Base-by-base conservation (phyloP, 2,888 invertebrate genomes). In the Bellardia pandia region DNA sequence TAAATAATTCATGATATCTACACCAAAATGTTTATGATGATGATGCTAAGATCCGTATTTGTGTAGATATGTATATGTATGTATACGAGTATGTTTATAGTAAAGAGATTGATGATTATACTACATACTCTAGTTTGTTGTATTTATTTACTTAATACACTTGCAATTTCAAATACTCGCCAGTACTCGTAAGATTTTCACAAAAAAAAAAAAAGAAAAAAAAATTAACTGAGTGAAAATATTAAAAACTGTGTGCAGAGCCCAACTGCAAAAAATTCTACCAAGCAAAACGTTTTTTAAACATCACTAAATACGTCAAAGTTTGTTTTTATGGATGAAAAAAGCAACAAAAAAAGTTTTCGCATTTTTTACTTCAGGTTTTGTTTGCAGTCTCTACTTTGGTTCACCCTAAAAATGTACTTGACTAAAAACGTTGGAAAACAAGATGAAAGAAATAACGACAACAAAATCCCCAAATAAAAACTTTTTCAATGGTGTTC, bases 1-100 rank as follows among this genome's bases (percentile, higher is more conserved):
- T 93, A 93, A 93, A 93, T 93, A 93, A 93, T 93, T 93, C 92
- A 93, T 93, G 91, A 91, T 86, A 92, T 90, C 90, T 90, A 89
- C 80, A 90, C 42, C 42, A 37, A 77, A 86, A 85, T 66, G 79
- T 45, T 79, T 48, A 86, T 69, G 86, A 89, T 88, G 69, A 68
- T 75, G 85, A 84, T 85, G 75, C 4, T 37, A 89, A 91, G 91
- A 92, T 91, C 91, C 91, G 90, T 89, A 40, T 30, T 11, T 76
- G 62, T 23, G 56, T 53, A 51, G 3, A 42, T 33, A 77, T 37
- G 51, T 16, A 86, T 72, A 83, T 58, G 30, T 58, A 69, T 16
- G 8, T 60, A 53, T 30, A 11, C 75, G 62, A n/a, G 56, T 45
- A 51, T 16, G 33, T 42, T 13, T 53, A 62, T 86, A 56, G 62